Evolutionary conservation across 2,888 invertebrate genomes (phyloP), one percentile per base, ranked within the genome.

Genomic region (Quadriops clusia): DNA sequence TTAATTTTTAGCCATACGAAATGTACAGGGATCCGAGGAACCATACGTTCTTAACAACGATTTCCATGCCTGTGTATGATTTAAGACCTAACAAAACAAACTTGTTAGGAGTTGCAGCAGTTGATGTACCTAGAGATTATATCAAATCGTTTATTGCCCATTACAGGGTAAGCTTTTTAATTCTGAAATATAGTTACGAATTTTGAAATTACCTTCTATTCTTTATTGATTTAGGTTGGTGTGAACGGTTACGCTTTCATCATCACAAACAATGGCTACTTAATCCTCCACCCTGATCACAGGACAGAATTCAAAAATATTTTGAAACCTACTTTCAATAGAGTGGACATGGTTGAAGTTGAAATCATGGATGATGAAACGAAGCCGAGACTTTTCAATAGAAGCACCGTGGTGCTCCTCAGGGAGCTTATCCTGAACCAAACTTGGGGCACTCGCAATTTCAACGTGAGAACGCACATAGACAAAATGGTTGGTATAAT

Each of bases 81-180:
- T 70, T 77, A 44, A 74, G 82, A 26, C 72, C 76, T 46, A 77
- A 80, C 60, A 78, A 86, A 85, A 78, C 79, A 41, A 81, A 84
- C 60, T 69, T 98, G 38, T 72, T 97, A 49, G 98, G 98, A 39
- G 95, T 97, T 2, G 93, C 94, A 33, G 97, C 93, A 37, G 89
- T 94, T 4, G 97, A 97, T 60, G 83, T 97, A 34, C 87, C 94
- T 3, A 74, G 97, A 17, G 74, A 79, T 42, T 89, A 93, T 56
- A 81, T 95, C 40, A 77, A 82, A 53, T 81, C 84, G 50, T 65
- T 90, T 23, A 81, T 90, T 59, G 80, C 84, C 43, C 82, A 86
- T 2, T 78, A 83, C 54, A 74, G 85, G 81, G 82, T 36, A 33
- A 27, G 12, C 9, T n/a, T n/a, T n/a, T n/a, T n/a, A n/a, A n/a